Evolutionary conservation across 2,113 vertebrate genomes (phyloP).

Genomic region (Solenodon paradoxus): DNA sequence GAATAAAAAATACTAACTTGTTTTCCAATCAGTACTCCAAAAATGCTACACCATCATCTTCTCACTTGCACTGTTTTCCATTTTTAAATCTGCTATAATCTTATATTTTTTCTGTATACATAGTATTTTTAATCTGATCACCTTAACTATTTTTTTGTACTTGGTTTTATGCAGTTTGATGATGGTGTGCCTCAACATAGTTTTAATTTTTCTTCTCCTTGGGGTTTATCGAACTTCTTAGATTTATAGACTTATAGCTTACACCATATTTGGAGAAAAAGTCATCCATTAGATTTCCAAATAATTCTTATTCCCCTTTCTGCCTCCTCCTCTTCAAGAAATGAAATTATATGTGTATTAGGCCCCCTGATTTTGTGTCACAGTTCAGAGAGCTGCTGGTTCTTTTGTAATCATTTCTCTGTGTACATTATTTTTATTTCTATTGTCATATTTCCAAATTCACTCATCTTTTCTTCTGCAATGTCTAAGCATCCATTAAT

Average conservation of each 20-base stretch:
- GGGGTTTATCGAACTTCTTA: not conserved
- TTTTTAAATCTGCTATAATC: not conserved
- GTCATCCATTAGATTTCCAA: not conserved
- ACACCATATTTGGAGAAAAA: not conserved
- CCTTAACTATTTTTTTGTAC: not conserved
- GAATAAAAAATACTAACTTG: not conserved
- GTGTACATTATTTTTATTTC: not conserved
- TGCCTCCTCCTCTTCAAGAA: not conserved
- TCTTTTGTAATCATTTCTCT: not conserved
- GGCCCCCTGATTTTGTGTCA: not conserved
- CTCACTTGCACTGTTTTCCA: not conserved
- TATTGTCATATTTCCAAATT: not conserved
- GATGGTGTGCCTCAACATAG: not conserved
- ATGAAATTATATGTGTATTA: not conserved
- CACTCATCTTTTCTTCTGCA: not conserved
- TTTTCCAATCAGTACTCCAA: not conserved
- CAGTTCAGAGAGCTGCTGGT: not conserved
- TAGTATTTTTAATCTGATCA: not conserved
- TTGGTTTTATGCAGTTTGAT: not conserved
- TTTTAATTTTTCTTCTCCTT: not conserved
- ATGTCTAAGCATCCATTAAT: no score
- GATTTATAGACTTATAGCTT: not conserved
- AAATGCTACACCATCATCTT: not conserved
- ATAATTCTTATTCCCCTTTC: not conserved
- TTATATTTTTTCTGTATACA: not conserved